phyloP scores from a whole-genome alignment of 2,888 invertebrate genomes.

The Drosophila anceps region DNA sequence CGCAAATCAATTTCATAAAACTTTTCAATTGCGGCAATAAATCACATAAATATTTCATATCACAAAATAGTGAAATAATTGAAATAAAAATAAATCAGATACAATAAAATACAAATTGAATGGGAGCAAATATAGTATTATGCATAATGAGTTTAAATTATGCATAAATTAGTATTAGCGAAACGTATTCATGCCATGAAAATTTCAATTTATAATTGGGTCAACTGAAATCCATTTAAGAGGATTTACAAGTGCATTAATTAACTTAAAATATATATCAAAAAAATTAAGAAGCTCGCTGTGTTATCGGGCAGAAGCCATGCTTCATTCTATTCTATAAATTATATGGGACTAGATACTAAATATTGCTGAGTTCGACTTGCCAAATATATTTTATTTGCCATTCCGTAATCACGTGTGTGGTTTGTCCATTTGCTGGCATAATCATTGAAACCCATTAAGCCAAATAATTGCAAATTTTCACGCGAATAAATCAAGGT shows the following conservation, averaged over 20 bases:
- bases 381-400: constrained; percentile 59
- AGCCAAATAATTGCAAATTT: constrained; percentile 65
- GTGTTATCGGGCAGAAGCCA: not conserved
- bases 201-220: constrained; percentile 52
- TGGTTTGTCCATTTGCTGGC: constrained; percentile 51
- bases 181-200: constrained; percentile 17
- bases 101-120: not conserved
- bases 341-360: not conserved
- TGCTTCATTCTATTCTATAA: not conserved
- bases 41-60: constrained; percentile 60
- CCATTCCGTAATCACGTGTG: constrained; percentile 68
- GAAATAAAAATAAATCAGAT: constrained; percentile 20
- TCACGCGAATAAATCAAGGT: constrained; percentile 7
- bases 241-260: constrained; percentile 38
- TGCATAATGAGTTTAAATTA: constrained; percentile 47
- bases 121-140: constrained; percentile 14
- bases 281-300: not conserved
- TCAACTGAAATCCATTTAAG: constrained; percentile 28
- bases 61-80: constrained; percentile 32
- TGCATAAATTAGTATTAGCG: constrained; percentile 52
- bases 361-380: constrained; percentile 5
- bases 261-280: not conserved
- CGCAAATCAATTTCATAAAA: constrained; percentile 17
- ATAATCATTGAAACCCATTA: constrained; percentile 65
- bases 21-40: constrained; percentile 36